Evolutionary conservation across 2,888 invertebrate species (phyloP).

Genomic region (Synanthedon vespiformis): DNA sequence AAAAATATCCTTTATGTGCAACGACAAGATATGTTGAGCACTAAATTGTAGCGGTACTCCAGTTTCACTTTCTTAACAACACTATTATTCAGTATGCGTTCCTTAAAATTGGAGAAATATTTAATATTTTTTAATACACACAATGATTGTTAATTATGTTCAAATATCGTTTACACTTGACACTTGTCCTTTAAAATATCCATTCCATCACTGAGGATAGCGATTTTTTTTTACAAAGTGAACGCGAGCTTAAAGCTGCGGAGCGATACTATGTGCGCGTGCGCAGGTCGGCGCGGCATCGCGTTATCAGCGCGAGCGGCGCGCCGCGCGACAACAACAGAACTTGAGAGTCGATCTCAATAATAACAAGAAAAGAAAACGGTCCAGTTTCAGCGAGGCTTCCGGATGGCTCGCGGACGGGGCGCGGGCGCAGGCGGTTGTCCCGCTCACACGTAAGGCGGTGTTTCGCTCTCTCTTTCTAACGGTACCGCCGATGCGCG

Average conservation of each 20-base stretch:
- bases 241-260: constrained; percentile 54
- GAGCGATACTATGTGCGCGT: constrained; percentile 46
- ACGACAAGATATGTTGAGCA: constrained; percentile 19
- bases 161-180: constrained; percentile 31
- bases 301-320: constrained; percentile 67
- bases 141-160: constrained; percentile 17
- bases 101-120: constrained; percentile 20
- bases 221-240: constrained; percentile 26
- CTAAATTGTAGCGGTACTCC: constrained; percentile 15
- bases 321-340: constrained; percentile 68
- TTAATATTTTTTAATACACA: constrained; percentile 10
- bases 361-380: constrained; percentile 72
- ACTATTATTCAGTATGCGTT: constrained; percentile 4
- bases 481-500: constrained; percentile 54
- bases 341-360: constrained; percentile 68
- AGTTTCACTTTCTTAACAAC: constrained; percentile 42
- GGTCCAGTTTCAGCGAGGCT: constrained; percentile 71
- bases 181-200: constrained; percentile 45
- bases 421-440: constrained; percentile 38
- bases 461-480: constrained; percentile 51
- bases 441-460: constrained; percentile 40
- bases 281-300: constrained; percentile 62
- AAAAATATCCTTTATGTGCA: constrained; percentile 22
- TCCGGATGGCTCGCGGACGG: constrained; percentile 66
- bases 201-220: constrained; percentile 41